These are phyloP conservation scores for Gymnoscopelus microlampas DNA, from an alignment of 2,797 vertebrate genomes.

Conservation along the genomic window DNA sequence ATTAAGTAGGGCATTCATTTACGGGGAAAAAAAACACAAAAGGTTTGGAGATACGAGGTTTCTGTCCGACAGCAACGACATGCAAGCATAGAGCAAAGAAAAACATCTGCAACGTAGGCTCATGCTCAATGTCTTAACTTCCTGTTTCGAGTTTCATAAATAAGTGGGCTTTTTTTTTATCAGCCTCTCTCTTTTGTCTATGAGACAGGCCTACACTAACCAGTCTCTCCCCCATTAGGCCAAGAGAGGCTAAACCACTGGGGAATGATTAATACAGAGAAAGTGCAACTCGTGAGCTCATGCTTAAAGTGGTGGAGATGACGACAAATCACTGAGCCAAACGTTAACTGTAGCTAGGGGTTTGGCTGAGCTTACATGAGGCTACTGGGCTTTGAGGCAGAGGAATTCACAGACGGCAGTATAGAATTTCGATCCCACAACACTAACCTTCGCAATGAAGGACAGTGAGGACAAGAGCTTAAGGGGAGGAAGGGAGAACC, in stretches of 20 bases:
- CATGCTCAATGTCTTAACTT: conserved; percentile 41
- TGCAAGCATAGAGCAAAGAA: neutral
- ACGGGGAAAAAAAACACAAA: conserved; percentile 13
- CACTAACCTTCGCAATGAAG: neutral
- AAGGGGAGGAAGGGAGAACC: neutral
- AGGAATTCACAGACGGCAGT: conserved; percentile 20
- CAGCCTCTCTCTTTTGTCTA: neutral
- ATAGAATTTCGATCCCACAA: too few relatives aligned
- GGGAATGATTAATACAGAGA: conserved; percentile 58
- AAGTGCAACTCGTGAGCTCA: conserved; percentile 49
- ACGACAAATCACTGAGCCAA: conserved; percentile 48
- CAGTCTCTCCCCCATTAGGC: conserved; percentile 35
- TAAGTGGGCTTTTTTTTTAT: conserved; percentile 55
- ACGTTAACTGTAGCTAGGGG: conserved; percentile 18
- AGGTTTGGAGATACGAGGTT: neutral
- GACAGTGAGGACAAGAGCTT: neutral
- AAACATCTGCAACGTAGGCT: conserved; percentile 5
- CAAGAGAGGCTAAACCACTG: conserved; percentile 40
- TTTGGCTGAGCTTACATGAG: conserved; percentile 13
- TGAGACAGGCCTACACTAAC: conserved; percentile 19
- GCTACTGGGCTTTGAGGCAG: neutral
- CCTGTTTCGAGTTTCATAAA: conserved; percentile 68
- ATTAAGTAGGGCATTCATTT: too few relatives aligned
- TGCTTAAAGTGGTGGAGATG: conserved; percentile 34
- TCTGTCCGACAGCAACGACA: too few relatives aligned